Conservation (phyloP, 1,140 invertebrate species). For the Batillaria attramentaria region DNA sequence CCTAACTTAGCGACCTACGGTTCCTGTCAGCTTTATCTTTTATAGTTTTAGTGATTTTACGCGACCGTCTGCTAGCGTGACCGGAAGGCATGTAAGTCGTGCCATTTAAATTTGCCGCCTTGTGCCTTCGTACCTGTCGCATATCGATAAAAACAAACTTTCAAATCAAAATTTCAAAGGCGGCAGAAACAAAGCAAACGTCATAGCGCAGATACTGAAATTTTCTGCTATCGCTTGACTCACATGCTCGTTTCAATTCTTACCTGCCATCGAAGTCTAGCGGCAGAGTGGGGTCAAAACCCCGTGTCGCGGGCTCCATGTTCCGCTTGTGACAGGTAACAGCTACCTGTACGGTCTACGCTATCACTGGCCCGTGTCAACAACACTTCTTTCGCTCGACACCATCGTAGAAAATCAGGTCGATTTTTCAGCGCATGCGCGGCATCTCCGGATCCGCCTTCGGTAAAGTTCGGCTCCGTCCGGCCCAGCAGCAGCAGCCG, state of each 20-base stretch:
- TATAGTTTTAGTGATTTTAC: too few species aligned
- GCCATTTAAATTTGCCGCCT: constrained; percentile 24
- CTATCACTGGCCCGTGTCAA: constrained; percentile 32
- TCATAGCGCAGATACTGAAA: background rate
- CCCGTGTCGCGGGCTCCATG: constrained; percentile 24
- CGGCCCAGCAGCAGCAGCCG: constrained; percentile 21
- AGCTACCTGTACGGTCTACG: constrained; percentile 19
- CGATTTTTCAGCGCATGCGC: constrained; percentile 25
- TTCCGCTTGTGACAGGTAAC: constrained; percentile 32
- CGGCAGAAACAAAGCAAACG: background rate
- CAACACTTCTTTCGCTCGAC: background rate
- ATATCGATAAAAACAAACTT: constrained; percentile 13
- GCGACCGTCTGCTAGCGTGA: too few species aligned
- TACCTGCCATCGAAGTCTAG: constrained; percentile 45
- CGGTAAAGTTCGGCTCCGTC: constrained; percentile 21
- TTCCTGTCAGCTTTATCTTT: too few species aligned
- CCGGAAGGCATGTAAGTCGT: too few species aligned
- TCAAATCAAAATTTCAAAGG: constrained; percentile 19
- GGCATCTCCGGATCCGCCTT: constrained; percentile 4
- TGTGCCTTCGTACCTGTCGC: constrained; percentile 3
- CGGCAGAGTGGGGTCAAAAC: constrained; percentile 40
- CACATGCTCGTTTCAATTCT: too few species aligned
- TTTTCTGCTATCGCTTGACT: too few species aligned
- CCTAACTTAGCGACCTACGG: too few species aligned
- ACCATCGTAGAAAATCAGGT: constrained; percentile 13